Base-by-base conservation (phyloP, 2,888 invertebrate genomes). In the Thymelicus lineola region DNA sequence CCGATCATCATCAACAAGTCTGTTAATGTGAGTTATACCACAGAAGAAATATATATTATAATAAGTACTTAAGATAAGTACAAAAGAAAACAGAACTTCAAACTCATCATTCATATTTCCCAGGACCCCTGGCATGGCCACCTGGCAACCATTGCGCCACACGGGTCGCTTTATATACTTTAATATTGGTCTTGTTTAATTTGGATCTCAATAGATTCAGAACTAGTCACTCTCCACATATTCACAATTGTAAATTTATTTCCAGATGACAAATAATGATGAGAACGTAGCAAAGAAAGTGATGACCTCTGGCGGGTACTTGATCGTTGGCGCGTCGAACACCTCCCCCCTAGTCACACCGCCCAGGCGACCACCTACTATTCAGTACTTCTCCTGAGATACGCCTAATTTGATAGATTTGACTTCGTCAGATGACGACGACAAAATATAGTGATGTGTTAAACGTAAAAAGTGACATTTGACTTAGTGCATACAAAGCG, bases 241-340 rank as follows among this genome's bases (percentile, higher is more conserved):
- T 5, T 28, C 28, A 28, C 28, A 28, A 28, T 28, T 28, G 28
- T 10, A 10, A 42, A 12, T 10, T 9, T 42, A 12, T 60, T 71
- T 74, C 1, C 82, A 92, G 92, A 70, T 88, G 67, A 74, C 87
- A 72, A 86, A 73, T 76, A 87, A 77, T 71, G 91, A 91, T 64
- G 86, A 85, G 6, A 74, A 66, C 10, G 50, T 60, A 36, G 28
- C 81, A 0, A 91, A 92, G 80, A 91, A 91, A 75, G 86, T 91
- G 72, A 86, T 90, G 66, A 88, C 93, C 1, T 87, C 93, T 0
- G 93, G 93, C 61, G 93, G 93, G 0, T 93, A 91, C 77, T 82
- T 93, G 71, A 91, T 93, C 48, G 91, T 93, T 38, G 92, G 92
- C 42, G 75, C 73, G 6, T 12, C 66, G 6, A 69, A 69, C 74